Base-by-base conservation (phyloP, 2,797 vertebrate genomes). In the Scolopax bukidnonensis region DNA sequence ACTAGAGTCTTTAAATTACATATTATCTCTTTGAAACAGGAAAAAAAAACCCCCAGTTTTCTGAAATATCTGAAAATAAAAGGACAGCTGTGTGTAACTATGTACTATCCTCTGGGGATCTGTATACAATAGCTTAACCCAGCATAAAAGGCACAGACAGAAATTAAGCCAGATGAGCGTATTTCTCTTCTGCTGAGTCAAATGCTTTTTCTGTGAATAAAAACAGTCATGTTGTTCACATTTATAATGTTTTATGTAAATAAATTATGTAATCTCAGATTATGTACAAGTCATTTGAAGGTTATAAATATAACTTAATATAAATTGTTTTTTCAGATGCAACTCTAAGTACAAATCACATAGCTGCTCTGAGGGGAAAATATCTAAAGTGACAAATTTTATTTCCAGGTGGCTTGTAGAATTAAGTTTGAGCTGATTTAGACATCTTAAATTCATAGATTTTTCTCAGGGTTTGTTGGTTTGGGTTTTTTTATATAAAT, bases 101-200 rank as follows among this genome's bases (percentile, higher is more conserved):
- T 47, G 12, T 69, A 6, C 60, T 73, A 0, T 69, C 21, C 79
- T 87, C 80, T 43, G 41, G 84, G 60, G 83, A 77, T 92, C 68
- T 82, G 70, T 68, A 30, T 82, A 53, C 64, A 82, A 2, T 67
- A 88, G 59, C 45, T 94, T 84, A 91, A 70, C 43, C 51, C 61
- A 84, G 74, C 74, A 82, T 85, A 92, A 93, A 92, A 63, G 47
- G 11, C 64, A 33, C 53, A 30, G 47, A n/a, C n/a, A 69, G 56
- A 90, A 92, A 63, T 71, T 30, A 78, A 95, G 67, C 36, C 83
- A 93, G 48, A 80, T 94, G 85, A 90, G 87, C 68, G 32, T 82
- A 57, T 90, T 91, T 93, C 64, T 95, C 56, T 97, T 93, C 74
- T 96, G 96, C 94, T 95, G 95, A 95, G 75, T 90, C 93, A 94